Base-by-base conservation (phyloP, 2,113 vertebrate species). In the Herpetotheres cachinnans region DNA sequence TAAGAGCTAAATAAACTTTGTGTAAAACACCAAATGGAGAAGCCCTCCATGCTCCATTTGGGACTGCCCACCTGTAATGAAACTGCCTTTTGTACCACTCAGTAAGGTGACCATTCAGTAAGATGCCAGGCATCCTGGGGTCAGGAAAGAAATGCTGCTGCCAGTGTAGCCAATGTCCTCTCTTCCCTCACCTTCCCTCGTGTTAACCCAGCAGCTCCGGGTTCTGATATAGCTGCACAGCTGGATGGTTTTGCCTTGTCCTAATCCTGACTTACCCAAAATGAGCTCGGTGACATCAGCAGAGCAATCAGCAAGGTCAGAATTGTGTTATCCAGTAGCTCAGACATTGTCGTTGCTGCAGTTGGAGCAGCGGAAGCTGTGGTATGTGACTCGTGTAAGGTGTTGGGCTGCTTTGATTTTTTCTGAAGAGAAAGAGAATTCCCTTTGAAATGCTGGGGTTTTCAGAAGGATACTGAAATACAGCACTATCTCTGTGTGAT, bases 401-500 rank as follows among this genome's bases (percentile, higher is more conserved):
- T 40, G 49, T 67, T 74, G 46, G 78, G 65, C 21, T 81, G 54
- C 78, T 97, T 88, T 83, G 58, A 32, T 82, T 42, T 59, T 54
- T 76, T 42, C 42, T 46, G n/a, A 54, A 40, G 10, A 58, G n/a
- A 78, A 79, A 47, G 52, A 87, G 34, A 70, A 74, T 27, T 82
- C 40, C 27, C 65, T 96, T 93, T 96, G 78, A 91, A 94, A 95
- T 66, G 52, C 15, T 44, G 21, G 15, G 42, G 20, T 16, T 79
- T 74, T 73, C 59, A 49, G 54, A 67, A 56, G 30, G 54, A 27
- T 42, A 30, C 70, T 63, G 47, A 72, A 79, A 67, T 70, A 18
- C 55, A 77, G 82, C 67, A 47, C 62, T 86, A 73, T 82, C 94
- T 94, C 61, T 55, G 12, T 84, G 77, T 34, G 65, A 96, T 94